A percentile compares a stretch with the other conserved stretches of the same genome.
Conservation (phyloP, 2,113 vertebrate genomes). For the Pseudorectes ferrugineus region DNA sequence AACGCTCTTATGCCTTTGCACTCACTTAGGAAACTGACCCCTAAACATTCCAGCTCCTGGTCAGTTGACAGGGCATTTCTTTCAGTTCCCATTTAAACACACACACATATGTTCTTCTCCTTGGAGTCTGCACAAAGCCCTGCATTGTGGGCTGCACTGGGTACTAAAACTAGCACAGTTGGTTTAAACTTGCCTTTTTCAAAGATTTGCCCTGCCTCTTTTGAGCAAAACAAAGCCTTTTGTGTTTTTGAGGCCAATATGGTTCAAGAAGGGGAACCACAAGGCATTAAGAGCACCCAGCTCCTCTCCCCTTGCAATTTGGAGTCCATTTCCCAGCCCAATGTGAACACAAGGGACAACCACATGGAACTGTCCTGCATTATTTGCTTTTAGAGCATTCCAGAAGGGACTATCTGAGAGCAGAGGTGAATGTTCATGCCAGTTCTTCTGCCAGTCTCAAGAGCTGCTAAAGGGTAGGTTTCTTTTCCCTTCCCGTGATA, state of each 20-base stretch:
- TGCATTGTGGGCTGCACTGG: not conserved
- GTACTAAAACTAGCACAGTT: not conserved
- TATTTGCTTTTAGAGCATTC: not conserved
- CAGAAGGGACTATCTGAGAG: not conserved
- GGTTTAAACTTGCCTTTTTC: not conserved
- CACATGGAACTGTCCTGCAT: not conserved
- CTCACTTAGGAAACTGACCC: not conserved
- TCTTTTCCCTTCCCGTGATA: not conserved
- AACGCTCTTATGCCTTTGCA: not conserved
- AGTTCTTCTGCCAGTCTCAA: not conserved
- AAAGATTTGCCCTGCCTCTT: not conserved
- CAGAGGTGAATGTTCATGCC: not conserved
- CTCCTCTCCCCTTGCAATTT: not conserved
- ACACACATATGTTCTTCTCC: not conserved
- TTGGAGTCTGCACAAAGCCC: constrained; percentile 1
- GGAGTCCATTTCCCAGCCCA: not conserved
- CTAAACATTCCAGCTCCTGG: not conserved
- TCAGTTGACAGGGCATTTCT: not conserved
- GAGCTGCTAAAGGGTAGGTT: not conserved
- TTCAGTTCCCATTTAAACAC: not conserved
- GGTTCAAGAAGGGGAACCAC: not conserved
- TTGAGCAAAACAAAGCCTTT: constrained; percentile 18
- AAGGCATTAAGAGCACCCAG: not conserved
- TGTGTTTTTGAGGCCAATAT: not conserved
- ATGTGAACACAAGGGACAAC: not conserved